Base-by-base conservation (phyloP, 2,888 invertebrate species). In the Drosophila diplacantha region DNA sequence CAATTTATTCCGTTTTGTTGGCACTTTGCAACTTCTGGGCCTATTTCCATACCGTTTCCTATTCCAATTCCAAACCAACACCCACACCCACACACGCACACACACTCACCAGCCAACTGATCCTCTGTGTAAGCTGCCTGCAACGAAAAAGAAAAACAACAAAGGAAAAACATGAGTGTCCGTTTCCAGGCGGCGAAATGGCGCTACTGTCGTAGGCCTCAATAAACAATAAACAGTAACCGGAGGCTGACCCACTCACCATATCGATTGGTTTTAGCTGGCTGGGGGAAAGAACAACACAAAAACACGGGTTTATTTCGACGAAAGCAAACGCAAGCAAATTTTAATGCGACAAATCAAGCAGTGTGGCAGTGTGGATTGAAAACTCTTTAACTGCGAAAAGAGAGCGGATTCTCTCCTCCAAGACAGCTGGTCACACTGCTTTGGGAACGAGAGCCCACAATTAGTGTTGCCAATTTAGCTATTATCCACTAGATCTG, bases 101-200 rank as follows among this genome's bases (percentile, higher is more conserved):
- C 44, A 61, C 46, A 93, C 94, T 94, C 90, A 96, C 96, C 96
- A 89, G 95, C 95, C 90, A 96, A 92, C 91, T 96, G 96, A 90
- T 96, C 96, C 90, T 96, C 96, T 43, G 94, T 92, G 89, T 95
- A 96, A 86, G 94, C 94, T 85, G 94, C 95, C 96, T 95, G 91
- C 66, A 91, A 52, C 56, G 44, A 34, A 29, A 69, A 57, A 43
- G 44, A 47, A 57, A 55, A 69, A 73, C 22, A 34, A 35, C 34
- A 57, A 49, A 56, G 34, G 24, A 18, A 34, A 49, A 41, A 22
- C 37, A 66, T 60, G 20, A 51, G 22, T 57, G 20, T 29, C 34
- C 14, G 22, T 52, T 54, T 22, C 5, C 49, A 34, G 34, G 34
- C 12, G 7, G 29, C 20, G 18, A 3, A 3, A 9, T n/a, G 12